These are phyloP conservation scores for Drosophila ambigua DNA, from an alignment of 1,140 invertebrate genomes.

Conservation along the genomic window DNA sequence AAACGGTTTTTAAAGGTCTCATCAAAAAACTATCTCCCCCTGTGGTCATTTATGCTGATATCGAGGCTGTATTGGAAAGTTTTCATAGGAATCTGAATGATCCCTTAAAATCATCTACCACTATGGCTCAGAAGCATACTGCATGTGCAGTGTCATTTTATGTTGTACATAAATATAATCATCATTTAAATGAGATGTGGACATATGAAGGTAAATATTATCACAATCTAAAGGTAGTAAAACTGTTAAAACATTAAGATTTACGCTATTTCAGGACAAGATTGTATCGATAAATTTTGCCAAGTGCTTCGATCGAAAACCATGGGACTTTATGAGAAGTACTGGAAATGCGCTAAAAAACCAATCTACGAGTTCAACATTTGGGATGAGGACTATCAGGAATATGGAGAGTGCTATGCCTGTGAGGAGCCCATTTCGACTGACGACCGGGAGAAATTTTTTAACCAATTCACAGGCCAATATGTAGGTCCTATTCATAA, in stretches of 20 bases:
- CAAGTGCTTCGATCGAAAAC: not conserved
- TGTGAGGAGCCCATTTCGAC: not conserved
- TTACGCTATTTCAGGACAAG: not conserved
- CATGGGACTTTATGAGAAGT: not conserved
- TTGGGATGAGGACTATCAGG: not conserved
- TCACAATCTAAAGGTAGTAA: no score
- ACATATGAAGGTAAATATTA: slow-evolving; percentile 7
- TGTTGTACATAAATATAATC: slow-evolving; percentile 7
- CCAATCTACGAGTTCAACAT: not conserved
- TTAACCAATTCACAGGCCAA: slow-evolving; percentile 2
- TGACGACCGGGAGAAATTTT: not conserved
- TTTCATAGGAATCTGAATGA: not conserved
- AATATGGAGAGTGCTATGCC: not conserved
- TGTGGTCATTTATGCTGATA: slow-evolving; percentile 10
- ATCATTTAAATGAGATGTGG: not conserved
- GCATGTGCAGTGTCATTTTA: slow-evolving; percentile 13
- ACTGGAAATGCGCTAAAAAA: slow-evolving; percentile 7
- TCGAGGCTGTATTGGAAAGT: slow-evolving; percentile 4
- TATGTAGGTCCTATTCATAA: not conserved
- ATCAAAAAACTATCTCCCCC: not conserved
- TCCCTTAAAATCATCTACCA: not conserved
- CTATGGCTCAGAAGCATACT: not conserved
- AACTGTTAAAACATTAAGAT: no score
- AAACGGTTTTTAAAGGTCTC: not conserved
- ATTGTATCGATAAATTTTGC: slow-evolving; percentile 8